These are phyloP conservation scores for Cochlearius cochlearius DNA, from an alignment of 2,113 vertebrate genomes.

Conservation along the genomic window DNA sequence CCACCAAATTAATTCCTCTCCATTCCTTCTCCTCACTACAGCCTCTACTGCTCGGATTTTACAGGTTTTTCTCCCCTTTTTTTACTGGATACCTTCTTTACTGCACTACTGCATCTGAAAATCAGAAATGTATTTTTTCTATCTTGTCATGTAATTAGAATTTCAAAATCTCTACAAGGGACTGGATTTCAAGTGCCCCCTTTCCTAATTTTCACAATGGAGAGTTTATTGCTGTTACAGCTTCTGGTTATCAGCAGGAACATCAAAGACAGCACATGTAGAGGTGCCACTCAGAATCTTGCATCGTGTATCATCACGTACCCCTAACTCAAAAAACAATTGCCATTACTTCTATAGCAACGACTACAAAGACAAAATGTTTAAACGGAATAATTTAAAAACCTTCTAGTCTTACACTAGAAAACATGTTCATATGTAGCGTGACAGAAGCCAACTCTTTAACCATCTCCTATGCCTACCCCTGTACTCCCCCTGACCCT, in stretches of 20 bases:
- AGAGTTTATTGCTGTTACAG: neutral
- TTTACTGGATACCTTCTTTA: neutral
- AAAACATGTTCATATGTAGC: rapidly evolving
- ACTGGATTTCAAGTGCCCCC: neutral
- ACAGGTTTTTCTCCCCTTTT: neutral
- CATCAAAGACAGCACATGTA: neutral
- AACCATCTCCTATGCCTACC: neutral
- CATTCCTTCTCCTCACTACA: neutral
- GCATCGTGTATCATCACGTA: neutral
- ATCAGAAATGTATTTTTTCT: neutral
- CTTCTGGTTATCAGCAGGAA: neutral
- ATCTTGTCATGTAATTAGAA: neutral
- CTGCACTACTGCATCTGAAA: neutral
- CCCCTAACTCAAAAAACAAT: neutral
- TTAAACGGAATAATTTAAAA: neutral
- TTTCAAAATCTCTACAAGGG: neutral
- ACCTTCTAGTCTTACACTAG: neutral
- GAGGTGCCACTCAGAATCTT: neutral
- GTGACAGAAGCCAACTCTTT: neutral
- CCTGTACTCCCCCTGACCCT: neutral
- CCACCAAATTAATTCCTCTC: neutral
- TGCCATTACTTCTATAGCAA: neutral
- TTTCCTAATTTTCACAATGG: neutral
- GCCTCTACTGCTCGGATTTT: neutral
- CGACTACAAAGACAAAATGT: neutral